Base-by-base conservation (phyloP, 2,888 invertebrate species). In the Melanostoma scalare region DNA sequence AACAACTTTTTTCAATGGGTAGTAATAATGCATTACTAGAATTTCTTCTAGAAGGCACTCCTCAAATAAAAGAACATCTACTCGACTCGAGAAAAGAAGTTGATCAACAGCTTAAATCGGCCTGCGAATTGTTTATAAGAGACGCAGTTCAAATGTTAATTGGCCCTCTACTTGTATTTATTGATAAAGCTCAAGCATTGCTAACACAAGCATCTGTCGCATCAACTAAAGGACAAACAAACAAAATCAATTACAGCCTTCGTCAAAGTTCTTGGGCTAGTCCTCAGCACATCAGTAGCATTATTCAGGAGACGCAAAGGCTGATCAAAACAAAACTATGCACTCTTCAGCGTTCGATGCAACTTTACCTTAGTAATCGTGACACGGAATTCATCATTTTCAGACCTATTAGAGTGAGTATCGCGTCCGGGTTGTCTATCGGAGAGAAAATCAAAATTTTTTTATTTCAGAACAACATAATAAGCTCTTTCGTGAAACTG, bases 321-420 rank as follows among this genome's bases (percentile, higher is more conserved):
- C 92, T 94, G 55, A 95, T 99, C 73, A 97, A 96, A 90, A 93
- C 94, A 0, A 95, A 95, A 86, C 93, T 98, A 42, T 95, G 97
- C 0, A 93, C 93, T 4, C 92, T 99, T 10, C 97, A 98, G 89
- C 93, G 96, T 3, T 96, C 96, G 9, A 98, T 99, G 97, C 95
- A 97, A 86, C 93, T 99, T 0, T 99, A 99, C 91, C 93, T 99
- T 68, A 97, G 99, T 9, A 99, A 99, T 90, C 94, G 96, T 86
- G 99, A 99, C 90, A 99, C 99, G 0, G 99, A 99, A 91, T 97
- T 97, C 87, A 99, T 99, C 88, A 93, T 99, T 6, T 98, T 99
- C 88, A 94, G 98, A 73, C 99, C 99, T 2, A 96, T 99, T 60
- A 95, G 96, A 91, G 96, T 96, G 89, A 90, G 92, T 86, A 79